Percentiles rank a stretch among this genome's conserved stretches.
Evolutionary conservation across 2,888 invertebrate species (phyloP).

Genomic region (Hymenopus coronatus): DNA sequence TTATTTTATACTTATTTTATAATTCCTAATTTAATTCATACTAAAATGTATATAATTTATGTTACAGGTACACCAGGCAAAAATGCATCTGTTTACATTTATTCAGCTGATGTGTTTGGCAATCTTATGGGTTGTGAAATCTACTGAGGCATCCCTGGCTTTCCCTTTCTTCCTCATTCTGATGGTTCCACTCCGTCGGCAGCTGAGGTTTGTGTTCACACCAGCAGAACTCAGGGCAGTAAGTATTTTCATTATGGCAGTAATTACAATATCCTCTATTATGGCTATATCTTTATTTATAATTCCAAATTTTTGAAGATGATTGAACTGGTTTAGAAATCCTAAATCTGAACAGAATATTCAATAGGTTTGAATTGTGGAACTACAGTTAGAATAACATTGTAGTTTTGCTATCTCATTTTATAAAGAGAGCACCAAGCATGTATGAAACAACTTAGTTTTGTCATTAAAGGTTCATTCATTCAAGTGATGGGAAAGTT

Average conservation of each 20-base stretch:
- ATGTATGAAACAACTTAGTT: too few species aligned
- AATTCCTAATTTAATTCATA: background rate
- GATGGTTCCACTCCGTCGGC: conserved; percentile 83
- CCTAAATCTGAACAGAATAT: background rate
- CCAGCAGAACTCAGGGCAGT: conserved; percentile 81
- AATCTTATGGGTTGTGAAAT: conserved; percentile 84
- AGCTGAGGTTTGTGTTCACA: conserved; percentile 71
- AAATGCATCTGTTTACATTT: conserved; percentile 88
- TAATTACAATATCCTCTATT: background rate
- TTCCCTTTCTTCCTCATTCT: conserved; percentile 92
- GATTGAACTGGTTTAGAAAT: background rate
- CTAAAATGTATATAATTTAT: background rate
- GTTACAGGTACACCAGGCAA: conserved; percentile 73
- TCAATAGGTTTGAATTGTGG: too few species aligned
- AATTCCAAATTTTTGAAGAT: background rate
- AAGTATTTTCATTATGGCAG: conserved; percentile 44
- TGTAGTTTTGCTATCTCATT: too few species aligned
- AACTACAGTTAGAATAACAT: too few species aligned
- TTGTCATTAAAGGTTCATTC: too few species aligned
- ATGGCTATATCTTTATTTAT: conserved; percentile 17
- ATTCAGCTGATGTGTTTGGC: conserved; percentile 78
- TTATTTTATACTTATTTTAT: background rate
- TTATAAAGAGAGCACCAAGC: too few species aligned
- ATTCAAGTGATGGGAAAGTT: too few species aligned
- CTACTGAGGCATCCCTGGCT: conserved; percentile 81